Base-by-base conservation (phyloP, 2,113 vertebrate species). In the Pachypanchax playfairii region DNA sequence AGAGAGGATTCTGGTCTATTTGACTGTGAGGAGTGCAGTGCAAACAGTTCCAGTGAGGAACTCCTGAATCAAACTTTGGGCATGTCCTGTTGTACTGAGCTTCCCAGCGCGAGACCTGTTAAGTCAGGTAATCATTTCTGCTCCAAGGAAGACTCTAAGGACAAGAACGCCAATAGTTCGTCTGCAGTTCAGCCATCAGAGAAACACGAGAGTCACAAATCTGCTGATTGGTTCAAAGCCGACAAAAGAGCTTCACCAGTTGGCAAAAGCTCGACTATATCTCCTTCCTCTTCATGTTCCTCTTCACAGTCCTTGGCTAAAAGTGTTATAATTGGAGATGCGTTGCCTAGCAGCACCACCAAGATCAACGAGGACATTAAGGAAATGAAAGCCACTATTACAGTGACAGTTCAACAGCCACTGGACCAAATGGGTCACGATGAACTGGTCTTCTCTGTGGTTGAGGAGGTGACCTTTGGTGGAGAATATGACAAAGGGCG, bases 401-500 rank as follows among this genome's bases (percentile, higher is more conserved):
- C 93, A 63, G 95, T 98, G 67, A 98, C 96, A 0, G 93, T 98
- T 44, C 96, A 98, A 72, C 96, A 98, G 68, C 97, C 97, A 0
- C 75, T 99, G 62, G 97, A 98, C 82, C 85, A 94, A 44, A 97
- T 93, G 1, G 96, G 96, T 21, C 94, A 98, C 26, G 97, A 99
- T 0, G 97, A 98, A 85, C 89, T 99, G 46, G 96, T 99, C 15
- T 98, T 97, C 77, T 98, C 96, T 0, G 91, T 98, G 79, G 96
- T 98, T 61, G 96, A 98, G 85, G 97, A 98, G 65, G 91, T 98
- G 72, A 96, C 95, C 72, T 93, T 98, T 67, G 95, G 93, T 18
- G 94, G 94, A 8, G 90, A 91, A 29, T 79, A 94, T 21, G 92
- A 93, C 55, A 90, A 89, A 0, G 93, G 93, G 7, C 93, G 93